Evolutionary conservation across 1,140 invertebrate genomes (phyloP).

Genomic region (Lordiphosa collinella): DNA sequence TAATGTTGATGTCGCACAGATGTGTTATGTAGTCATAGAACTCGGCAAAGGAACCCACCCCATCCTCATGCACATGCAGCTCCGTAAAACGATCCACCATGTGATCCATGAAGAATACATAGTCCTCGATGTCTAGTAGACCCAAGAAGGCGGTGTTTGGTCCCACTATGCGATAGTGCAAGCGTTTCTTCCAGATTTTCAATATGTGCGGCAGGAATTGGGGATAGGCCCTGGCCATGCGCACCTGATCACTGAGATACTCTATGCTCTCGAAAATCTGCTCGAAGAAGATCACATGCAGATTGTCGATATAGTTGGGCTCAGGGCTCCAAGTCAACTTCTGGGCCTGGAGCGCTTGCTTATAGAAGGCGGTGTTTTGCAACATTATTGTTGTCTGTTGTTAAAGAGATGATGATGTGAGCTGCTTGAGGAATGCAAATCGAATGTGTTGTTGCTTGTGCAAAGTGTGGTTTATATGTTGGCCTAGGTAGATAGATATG

Average conservation of each 20-base stretch:
- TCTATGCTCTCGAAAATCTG: conserved; percentile 64
- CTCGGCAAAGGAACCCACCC: conserved; percentile 48
- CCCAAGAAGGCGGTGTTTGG: conserved; percentile 48
- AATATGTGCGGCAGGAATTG: conserved; percentile 49
- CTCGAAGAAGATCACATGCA: conserved; percentile 64
- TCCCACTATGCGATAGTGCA: conserved; percentile 38
- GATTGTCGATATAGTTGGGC: conserved; percentile 59
- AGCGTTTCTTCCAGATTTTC: conserved; percentile 39
- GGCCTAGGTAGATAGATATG: background rate
- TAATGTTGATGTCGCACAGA: conserved; percentile 52
- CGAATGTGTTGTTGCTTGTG: conserved; percentile 14
- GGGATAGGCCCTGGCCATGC: conserved; percentile 65
- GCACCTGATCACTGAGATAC: conserved; percentile 49
- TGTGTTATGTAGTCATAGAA: conserved; percentile 62
- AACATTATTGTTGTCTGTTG: conserved; percentile 5
- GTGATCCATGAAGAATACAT: conserved; percentile 63
- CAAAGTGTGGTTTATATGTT: background rate
- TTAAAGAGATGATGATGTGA: background rate
- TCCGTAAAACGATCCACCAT: conserved; percentile 49
- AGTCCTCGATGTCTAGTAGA: conserved; percentile 56
- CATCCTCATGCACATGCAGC: conserved; percentile 57
- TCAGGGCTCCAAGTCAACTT: conserved; percentile 3
- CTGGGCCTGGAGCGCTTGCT: conserved; percentile 32
- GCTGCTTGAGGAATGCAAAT: conserved; percentile 7
- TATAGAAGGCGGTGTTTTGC: conserved; percentile 38